Percentiles rank a stretch among this genome's conserved stretches.
These are phyloP conservation scores for Diachasma alloeum DNA, from an alignment of 1,140 invertebrate genomes.

Conservation along the genomic window DNA sequence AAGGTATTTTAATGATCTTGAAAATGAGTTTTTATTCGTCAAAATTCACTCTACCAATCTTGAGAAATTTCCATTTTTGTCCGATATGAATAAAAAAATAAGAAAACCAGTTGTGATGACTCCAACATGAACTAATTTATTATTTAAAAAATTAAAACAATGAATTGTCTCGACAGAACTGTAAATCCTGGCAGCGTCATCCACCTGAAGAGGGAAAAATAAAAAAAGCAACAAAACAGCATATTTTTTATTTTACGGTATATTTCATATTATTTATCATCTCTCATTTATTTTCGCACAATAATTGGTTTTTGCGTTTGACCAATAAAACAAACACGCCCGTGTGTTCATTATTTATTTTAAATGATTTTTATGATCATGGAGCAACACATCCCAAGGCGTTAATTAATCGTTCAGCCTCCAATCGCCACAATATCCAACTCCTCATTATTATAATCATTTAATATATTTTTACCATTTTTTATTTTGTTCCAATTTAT, in stretches of 20 bases:
- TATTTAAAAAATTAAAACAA: no score
- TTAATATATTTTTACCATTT: conserved; percentile 18
- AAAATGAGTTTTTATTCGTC: no score
- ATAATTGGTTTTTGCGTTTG: conserved; percentile 10
- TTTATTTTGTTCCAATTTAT: conserved; percentile 39
- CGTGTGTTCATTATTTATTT: conserved; percentile 3
- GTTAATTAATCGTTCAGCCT: neutral
- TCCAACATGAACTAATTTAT: no score
- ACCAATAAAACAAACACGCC: conserved; percentile 11
- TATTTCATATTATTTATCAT: conserved; percentile 8
- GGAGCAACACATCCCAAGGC: neutral
- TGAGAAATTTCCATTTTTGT: no score
- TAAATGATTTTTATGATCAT: neutral
- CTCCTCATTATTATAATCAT: neutral
- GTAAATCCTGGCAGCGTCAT: no score
- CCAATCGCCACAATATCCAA: neutral
- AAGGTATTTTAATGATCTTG: no score
- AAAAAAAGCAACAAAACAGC: neutral
- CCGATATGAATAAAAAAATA: no score
- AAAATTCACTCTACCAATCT: no score
- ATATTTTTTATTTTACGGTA: conserved; percentile 1
- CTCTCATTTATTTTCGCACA: conserved; percentile 10
- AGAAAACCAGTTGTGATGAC: no score
- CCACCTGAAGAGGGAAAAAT: neutral
- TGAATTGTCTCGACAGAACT: no score